Evolutionary conservation across 2,888 invertebrate genomes (phyloP).

Genomic region (Drosophila eohydei): DNA sequence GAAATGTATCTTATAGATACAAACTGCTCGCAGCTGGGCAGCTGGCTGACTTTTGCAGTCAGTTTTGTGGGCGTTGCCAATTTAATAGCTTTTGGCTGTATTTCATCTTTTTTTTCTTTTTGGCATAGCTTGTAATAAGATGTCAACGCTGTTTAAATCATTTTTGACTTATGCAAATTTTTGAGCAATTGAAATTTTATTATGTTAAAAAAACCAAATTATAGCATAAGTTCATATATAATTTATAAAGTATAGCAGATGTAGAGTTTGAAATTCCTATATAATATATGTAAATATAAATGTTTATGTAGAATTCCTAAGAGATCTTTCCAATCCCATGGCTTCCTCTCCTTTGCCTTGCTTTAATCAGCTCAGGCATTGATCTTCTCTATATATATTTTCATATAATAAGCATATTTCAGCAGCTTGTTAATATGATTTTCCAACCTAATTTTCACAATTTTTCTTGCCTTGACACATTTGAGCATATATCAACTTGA

Average conservation of each 20-base stretch:
- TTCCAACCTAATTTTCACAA: slow-evolving; percentile 9
- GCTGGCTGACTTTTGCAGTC: slow-evolving; percentile 31
- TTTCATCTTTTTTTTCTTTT: slow-evolving; percentile 30
- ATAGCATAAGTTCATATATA: not conserved
- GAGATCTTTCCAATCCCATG: not conserved
- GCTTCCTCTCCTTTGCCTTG: too few species aligned
- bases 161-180: slow-evolving; percentile 35
- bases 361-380: not conserved
- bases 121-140: slow-evolving; percentile 74
- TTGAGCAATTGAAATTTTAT: slow-evolving; percentile 28
- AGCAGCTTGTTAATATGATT: slow-evolving; percentile 3
- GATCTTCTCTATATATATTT: not conserved
- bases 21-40: slow-evolving; percentile 22
- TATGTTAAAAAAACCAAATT: not conserved
- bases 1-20: slow-evolving; percentile 60
- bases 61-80: slow-evolving; percentile 35
- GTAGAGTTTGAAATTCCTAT: too few species aligned
- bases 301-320: too few species aligned
- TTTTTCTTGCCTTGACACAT: not conserved
- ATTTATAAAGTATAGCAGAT: too few species aligned
- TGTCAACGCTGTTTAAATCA: slow-evolving; percentile 74
- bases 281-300: too few species aligned
- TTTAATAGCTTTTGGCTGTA: slow-evolving; percentile 19
- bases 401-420: not conserved
- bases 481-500: slow-evolving; percentile 1